A percentile compares a stretch with the other conserved stretches of the same genome.
Evolutionary conservation across 1,140 invertebrate species (phyloP).

Genomic region (Apis mellifera): Amel_HAv3.1 CM009942.2:11089501-11090000

Average conservation of each 20-base stretch:
- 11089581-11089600: conserved; percentile 34
- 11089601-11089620: conserved; percentile 42
- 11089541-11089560: no score
- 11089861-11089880: conserved; percentile 58
- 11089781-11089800: conserved; percentile 49
- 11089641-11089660: conserved; percentile 55
- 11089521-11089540: no score
- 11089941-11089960: conserved; percentile 58
- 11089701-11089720: conserved; percentile 10
- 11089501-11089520: no score
- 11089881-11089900: conserved; percentile 72
- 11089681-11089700: background rate
- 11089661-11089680: conserved; percentile 64
- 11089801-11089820: conserved; percentile 59
- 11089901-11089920: conserved; percentile 76
- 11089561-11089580: background rate
- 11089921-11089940: conserved; percentile 64
- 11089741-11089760: conserved; percentile 71
- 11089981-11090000: conserved; percentile 27
- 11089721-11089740: conserved; percentile 41
- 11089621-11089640: conserved; percentile 33
- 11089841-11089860: conserved; percentile 49
- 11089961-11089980: conserved; percentile 45
- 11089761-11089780: conserved; percentile 70
- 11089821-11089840: conserved; percentile 49